Base-by-base conservation (phyloP, 2,113 vertebrate genomes). In the Tragelaphus imberbis region DNA sequence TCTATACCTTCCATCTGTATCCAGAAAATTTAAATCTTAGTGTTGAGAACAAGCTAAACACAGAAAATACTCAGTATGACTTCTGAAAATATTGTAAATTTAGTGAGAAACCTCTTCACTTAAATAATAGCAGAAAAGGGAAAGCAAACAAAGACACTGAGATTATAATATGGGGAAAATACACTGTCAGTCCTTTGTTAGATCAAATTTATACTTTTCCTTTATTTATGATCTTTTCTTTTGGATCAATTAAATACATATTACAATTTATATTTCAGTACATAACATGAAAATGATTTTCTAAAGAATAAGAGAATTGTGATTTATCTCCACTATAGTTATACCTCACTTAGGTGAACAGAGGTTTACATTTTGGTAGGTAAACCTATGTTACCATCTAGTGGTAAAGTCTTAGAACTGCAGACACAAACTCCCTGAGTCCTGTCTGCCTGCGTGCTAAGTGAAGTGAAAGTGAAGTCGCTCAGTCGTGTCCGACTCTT, bases 371-470 rank as follows among this genome's bases (percentile, higher is more conserved):
- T 68, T 88, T 92, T 84, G n/a, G 30, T n/a, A 87, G 58, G 23
- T 55, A 96, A 96, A 84, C 10, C n/a, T 95, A 36, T 19, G 21
- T 85, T 94, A 85, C 25, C 88, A 94, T n/a, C 82, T 95, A 97
- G 53, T 47, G 59, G 33, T 44, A 59, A 88, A 85, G 44, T 65
- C 4, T 71, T 63, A 88, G 19, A 58, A 51, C 33, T 84, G 28
- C 13, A 85, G 82, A 55, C 44, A 84, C 58, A 71, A 36, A 65
- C 17, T 93, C 28, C 89, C 47, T 36, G 23, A 75, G 77, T 61
- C 21, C 14, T 13, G 71, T 13, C 71, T 77, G 36, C 71, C 11
- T 25, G 71, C 23, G 3, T 25, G 21, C 21, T 44, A 77, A 77
- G 5, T 44, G n/a, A n/a, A n/a, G n/a, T n/a, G n/a, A n/a, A n/a